Evolutionary conservation across 2,113 vertebrate genomes (phyloP).

Genomic region (Silurus meridionalis): DNA sequence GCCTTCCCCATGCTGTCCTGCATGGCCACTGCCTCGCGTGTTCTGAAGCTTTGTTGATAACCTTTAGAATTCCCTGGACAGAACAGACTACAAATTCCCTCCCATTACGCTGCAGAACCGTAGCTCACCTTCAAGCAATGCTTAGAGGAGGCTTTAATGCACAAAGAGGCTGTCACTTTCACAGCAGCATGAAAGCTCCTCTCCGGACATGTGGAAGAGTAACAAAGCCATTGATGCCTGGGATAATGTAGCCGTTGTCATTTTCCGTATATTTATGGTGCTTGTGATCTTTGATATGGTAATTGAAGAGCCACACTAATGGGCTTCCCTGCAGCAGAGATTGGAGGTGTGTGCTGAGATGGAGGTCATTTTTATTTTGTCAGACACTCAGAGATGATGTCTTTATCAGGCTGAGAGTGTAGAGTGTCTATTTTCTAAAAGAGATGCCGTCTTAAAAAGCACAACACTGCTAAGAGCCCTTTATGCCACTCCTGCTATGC

Average conservation of each 20-base stretch:
- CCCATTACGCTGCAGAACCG: conserved; percentile 70
- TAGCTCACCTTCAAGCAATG: conserved; percentile 58
- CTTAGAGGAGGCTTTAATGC: conserved; percentile 57
- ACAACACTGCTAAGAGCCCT: conserved; percentile 5
- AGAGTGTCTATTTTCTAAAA: conserved; percentile 42
- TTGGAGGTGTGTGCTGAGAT: conserved; percentile 22
- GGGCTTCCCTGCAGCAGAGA: conserved; percentile 41
- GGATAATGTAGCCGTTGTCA: conserved; percentile 51
- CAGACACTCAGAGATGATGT: conserved; percentile 32
- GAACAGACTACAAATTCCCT: conserved; percentile 70
- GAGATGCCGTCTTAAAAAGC: not conserved
- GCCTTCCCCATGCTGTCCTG: conserved; percentile 58
- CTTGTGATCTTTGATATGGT: conserved; percentile 63
- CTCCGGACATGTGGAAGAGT: conserved; percentile 52
- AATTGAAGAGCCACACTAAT: conserved; percentile 55
- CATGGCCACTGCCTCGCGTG: conserved; percentile 66
- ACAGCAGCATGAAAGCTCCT: conserved; percentile 25
- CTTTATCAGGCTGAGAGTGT: conserved; percentile 33
- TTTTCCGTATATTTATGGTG: conserved; percentile 55
- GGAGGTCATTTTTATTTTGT: conserved; percentile 32
- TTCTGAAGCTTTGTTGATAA: conserved; percentile 84
- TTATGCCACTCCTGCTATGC: not conserved
- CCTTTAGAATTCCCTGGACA: conserved; percentile 84
- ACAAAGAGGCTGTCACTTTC: conserved; percentile 55
- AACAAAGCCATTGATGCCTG: conserved; percentile 55